These are phyloP conservation scores for Myripristis murdjan DNA, from an alignment of 2,797 vertebrate species.

Conservation along the genomic window DNA sequence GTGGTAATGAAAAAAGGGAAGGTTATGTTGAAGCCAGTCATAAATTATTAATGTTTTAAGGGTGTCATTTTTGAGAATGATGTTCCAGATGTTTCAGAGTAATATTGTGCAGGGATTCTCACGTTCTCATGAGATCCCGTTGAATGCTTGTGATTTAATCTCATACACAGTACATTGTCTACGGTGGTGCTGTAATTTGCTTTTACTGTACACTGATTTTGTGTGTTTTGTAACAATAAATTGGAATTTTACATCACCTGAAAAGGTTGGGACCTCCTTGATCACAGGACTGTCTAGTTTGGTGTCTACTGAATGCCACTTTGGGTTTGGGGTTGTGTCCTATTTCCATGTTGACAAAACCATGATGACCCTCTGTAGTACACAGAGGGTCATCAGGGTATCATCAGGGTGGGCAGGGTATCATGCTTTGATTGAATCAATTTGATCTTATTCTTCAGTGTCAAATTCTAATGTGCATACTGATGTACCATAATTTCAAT, in stretches of 20 bases:
- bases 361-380: no score
- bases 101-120: no score
- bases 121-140: slow-evolving; percentile 14
- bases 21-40: slow-evolving; percentile 14
- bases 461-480: no score
- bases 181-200: slow-evolving; percentile 8
- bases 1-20: slow-evolving; percentile 3
- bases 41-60: slow-evolving; percentile 18
- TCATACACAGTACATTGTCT: slow-evolving; percentile 14
- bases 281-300: background rate
- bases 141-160: slow-evolving; percentile 18
- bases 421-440: no score
- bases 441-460: no score
- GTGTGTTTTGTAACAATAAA: slow-evolving; percentile 45
- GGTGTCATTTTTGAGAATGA: background rate
- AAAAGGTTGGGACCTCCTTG: background rate
- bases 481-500: no score
- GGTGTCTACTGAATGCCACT: no score
- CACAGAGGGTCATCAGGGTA: no score
- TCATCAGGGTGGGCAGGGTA: no score
- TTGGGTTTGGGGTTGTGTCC: no score
- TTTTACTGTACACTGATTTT: slow-evolving; percentile 10
- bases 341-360: no score
- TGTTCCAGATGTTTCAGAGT: background rate
- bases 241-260: slow-evolving; percentile 40